Evolutionary conservation across 2,888 invertebrate genomes (phyloP).

Genomic region (Macrosiphum euphorbiae): DNA sequence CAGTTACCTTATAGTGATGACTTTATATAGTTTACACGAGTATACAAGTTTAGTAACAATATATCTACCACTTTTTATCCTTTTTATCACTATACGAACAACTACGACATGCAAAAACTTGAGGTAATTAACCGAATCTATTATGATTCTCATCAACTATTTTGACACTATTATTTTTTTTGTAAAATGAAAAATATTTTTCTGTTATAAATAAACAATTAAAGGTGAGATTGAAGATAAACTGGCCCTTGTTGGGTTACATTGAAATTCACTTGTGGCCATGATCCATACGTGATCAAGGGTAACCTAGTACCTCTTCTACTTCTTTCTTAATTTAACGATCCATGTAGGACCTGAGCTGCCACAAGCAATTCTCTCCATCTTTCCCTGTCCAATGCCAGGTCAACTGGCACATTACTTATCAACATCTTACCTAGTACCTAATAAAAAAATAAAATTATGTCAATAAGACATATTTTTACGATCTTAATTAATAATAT

Average conservation of each 20-base stretch:
- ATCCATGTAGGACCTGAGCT: too few species aligned
- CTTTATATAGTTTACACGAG: neutral
- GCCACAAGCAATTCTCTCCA: too few species aligned
- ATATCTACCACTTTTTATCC: neutral
- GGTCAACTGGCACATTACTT: too few species aligned
- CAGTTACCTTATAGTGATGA: neutral
- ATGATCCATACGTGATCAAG: neutral
- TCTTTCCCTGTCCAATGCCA: too few species aligned
- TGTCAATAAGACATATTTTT: neutral
- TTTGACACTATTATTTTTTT: neutral
- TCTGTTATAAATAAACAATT: neutral
- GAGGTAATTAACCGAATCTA: neutral
- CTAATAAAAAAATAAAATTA: neutral
- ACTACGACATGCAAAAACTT: neutral
- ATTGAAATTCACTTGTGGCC: too few species aligned
- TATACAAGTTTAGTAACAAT: neutral
- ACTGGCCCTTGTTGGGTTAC: neutral
- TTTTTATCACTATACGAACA: neutral
- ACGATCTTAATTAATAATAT: too few species aligned
- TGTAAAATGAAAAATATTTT: neutral
- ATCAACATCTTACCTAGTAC: too few species aligned
- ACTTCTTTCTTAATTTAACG: too few species aligned
- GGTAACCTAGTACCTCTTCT: neutral
- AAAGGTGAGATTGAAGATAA: neutral
- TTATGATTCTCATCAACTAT: neutral